Base-by-base conservation (phyloP, 2,888 invertebrate genomes). In the Thelaira solivaga region DNA sequence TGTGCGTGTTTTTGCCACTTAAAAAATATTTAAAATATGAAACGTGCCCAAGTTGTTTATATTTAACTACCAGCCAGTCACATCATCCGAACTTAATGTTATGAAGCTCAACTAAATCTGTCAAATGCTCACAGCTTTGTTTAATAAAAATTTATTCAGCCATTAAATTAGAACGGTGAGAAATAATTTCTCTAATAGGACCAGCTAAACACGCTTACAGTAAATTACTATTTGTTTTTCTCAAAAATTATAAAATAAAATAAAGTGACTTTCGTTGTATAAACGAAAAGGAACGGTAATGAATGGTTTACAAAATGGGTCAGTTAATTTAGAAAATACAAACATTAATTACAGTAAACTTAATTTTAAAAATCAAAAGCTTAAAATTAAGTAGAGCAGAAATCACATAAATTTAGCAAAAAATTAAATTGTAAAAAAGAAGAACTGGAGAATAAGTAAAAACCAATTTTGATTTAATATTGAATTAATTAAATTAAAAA, bases 1-100 rank as follows among this genome's bases (percentile, higher is more conserved):
- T 43, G 22, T 49, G n/a, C 24, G 5, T 4, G 4, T 34, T 6
- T 43, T 36, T 49, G 39, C 29, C 43, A 29, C 24, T 68, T 55
- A 36, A 26, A 67, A 67, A 47, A 53, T 47, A 59, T 76, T 29
- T 57, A 64, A 76, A 76, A 62, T 55, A 39, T 72, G 47, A 77
- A 77, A 77, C 76, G 76, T 77, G 76, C 55, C 72, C 67, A 77
- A 77, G 72, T 68, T 53, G 34, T 61, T 47, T 67, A 77, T 36
- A 24, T 47, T n/a, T 36, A 24, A 47, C 62, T 62, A 47, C 47
- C 31, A 55, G 16, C 26, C 43, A 29, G 6, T 6, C 31, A 41
- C 39, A 51, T 51, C 39, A 34, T 24, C 16, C 13, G 47, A 31
- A 36, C 18, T 26, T 20, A 59, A 13, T 24, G 22, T 11, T 43